A percentile compares a stretch with the other conserved stretches of the same genome.
These are phyloP conservation scores for Enteromius thamalakanensis DNA, from an alignment of 2,797 vertebrate genomes.

Conservation along the genomic window DNA sequence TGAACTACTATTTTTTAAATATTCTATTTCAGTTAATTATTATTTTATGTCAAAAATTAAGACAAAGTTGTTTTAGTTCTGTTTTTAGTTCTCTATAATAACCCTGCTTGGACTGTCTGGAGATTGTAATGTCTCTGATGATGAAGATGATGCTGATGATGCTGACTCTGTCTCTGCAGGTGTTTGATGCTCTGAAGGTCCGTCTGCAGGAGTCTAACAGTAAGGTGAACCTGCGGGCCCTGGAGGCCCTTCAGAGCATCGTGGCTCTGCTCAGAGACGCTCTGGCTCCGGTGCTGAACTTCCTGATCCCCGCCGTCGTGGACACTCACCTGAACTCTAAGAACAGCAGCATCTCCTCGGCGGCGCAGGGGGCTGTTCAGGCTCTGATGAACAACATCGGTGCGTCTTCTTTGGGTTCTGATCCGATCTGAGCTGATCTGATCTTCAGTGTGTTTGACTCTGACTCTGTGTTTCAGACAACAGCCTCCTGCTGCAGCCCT, in stretches of 20 bases:
- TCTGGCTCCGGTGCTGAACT: conserved; percentile 87
- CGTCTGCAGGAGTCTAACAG: conserved; percentile 93
- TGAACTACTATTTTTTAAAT: too few relatives aligned
- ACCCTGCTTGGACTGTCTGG: neutral
- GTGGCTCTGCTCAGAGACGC: conserved; percentile 82
- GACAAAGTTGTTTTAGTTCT: too few relatives aligned
- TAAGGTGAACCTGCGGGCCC: conserved; percentile 90
- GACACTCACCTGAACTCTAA: conserved; percentile 98
- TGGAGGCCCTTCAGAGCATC: conserved; percentile 89
- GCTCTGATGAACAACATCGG: conserved; percentile 86
- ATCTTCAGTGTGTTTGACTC: neutral
- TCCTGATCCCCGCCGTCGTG: conserved; percentile 90
- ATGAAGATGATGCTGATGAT: neutral
- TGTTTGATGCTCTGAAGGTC: conserved; percentile 91
- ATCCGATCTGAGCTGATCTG: neutral
- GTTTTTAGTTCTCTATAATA: neutral
- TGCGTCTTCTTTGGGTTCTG: conserved; percentile 51
- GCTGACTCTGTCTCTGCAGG: conserved; percentile 68
- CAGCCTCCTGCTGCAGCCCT: conserved; percentile 88
- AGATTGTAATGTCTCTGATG: neutral
- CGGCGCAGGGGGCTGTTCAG: conserved; percentile 84
- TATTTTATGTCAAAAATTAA: too few relatives aligned
- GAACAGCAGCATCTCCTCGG: conserved; percentile 86
- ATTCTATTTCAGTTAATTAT: neutral
- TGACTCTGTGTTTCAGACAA: conserved; percentile 76